Evolutionary conservation across 2,888 invertebrate species (phyloP).

Genomic region (Leucophora obtusa): DNA sequence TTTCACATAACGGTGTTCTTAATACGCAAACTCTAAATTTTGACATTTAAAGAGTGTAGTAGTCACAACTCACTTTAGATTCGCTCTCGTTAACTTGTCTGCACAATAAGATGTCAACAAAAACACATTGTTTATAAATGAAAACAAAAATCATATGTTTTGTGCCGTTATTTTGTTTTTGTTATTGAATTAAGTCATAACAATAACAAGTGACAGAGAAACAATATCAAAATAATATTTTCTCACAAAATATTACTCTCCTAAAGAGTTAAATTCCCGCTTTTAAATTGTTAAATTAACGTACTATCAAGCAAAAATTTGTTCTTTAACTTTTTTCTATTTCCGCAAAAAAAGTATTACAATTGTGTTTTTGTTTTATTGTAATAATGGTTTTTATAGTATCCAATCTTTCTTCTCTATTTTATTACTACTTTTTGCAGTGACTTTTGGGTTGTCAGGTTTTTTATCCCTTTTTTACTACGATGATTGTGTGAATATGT

Average conservation of each 20-base stretch:
- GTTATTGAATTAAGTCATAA: slow-evolving; percentile 14
- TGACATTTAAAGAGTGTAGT: slow-evolving; percentile 31
- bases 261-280: neutral
- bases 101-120: slow-evolving; percentile 42
- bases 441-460: neutral
- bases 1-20: slow-evolving; percentile 29
- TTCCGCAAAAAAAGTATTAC: neutral
- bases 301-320: neutral
- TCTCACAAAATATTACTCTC: neutral
- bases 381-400: neutral
- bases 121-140: slow-evolving; percentile 55
- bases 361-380: neutral
- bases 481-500: neutral
- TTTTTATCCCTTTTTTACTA: neutral
- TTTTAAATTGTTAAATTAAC: neutral
- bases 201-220: slow-evolving; percentile 21
- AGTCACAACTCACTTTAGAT: neutral
- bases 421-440: neutral
- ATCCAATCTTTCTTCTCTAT: neutral
- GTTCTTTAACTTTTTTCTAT: neutral
- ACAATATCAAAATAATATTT: neutral
- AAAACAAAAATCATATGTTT: slow-evolving; percentile 62
- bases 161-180: slow-evolving; percentile 1
- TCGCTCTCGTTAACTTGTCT: slow-evolving; percentile 3
- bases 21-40: slow-evolving; percentile 37